Evolutionary conservation across 2,888 invertebrate genomes (phyloP), one percentile per base, ranked within the genome.

Genomic region (Lasioglossum malachurum): DNA sequence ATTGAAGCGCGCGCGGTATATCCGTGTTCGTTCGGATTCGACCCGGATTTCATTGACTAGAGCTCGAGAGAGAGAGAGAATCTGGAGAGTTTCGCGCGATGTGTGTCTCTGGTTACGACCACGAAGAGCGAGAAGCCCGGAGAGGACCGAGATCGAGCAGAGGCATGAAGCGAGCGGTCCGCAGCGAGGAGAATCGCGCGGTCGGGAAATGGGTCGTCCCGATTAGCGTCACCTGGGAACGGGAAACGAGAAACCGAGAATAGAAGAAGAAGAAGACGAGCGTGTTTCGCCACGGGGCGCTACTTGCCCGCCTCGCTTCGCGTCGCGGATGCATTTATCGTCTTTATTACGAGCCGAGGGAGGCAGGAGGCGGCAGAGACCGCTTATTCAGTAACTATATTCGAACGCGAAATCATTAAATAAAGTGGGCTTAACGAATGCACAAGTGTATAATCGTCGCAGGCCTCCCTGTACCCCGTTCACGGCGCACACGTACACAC

Each of bases 391-490:
- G 80, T 84, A 84, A 86, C 78, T 82, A 80, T 86, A 86, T 86
- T 86, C 86, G 86, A 75, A 86, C 57, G 77, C 69, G 82, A 74
- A 83, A 88, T 64, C 78, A 78, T 84, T 78, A 89, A 82, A 82
- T 89, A 87, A 87, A 87, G 82, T 82, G 84, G 83, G 82, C 89
- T 87, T 83, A 83, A 83, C 82, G 82, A 88, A 87, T 83, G 80
- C 82, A 72, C 69, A 77, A 89, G 85, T 82, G 77, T 76, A 76
- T 88, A 88, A 89, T 89, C 90, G 87, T 38, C 38, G 80, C 78
- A 4, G 14, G 75, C 71, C 77, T 80, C 53, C 38, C 78, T 35
- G 16, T 27, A 80, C 53, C 49, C 74, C 64, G 64, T 19, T 64
- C 2, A 0, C 14, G 64, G 16, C 64, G 3, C 60, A 27, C 35